These are phyloP conservation scores for Mungos mungo DNA, from an alignment of 2,113 vertebrate genomes.

Conservation along the genomic window DNA sequence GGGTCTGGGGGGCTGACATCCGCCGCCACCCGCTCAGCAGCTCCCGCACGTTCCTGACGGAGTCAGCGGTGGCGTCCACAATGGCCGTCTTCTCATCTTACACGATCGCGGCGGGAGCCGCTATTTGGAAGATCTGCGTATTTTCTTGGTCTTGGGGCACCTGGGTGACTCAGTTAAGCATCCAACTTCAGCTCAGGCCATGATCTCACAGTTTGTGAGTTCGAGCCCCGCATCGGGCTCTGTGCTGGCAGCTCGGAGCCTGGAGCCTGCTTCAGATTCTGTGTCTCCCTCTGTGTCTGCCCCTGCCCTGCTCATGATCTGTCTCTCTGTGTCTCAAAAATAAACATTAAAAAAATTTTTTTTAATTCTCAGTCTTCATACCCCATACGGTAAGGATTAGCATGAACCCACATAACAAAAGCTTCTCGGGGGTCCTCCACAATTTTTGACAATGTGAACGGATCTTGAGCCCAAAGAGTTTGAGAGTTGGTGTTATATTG, in stretches of 20 bases:
- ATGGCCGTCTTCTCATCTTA: background rate
- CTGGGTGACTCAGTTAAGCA: background rate
- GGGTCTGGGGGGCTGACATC: background rate
- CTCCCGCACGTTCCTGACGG: background rate
- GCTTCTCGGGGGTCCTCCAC: background rate
- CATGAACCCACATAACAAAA: background rate
- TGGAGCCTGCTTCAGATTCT: background rate
- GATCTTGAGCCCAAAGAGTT: background rate
- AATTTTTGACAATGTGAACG: background rate
- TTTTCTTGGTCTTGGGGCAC: no score
- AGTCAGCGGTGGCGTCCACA: rapidly evolving
- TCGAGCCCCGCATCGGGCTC: background rate
- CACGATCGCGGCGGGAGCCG: background rate
- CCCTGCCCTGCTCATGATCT: background rate
- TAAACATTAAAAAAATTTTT: background rate
- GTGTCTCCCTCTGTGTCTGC: background rate
- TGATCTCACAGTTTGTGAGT: background rate
- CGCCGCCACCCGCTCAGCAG: background rate
- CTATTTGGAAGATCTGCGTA: background rate
- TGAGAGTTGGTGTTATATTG: background rate
- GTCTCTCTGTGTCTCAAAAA: background rate
- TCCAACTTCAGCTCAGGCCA: background rate
- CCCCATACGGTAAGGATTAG: background rate
- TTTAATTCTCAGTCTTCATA: no score
- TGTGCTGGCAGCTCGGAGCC: background rate